Evolutionary conservation across 2,888 invertebrate genomes (phyloP).

Genomic region (Noctuana brunneofusca): DNA sequence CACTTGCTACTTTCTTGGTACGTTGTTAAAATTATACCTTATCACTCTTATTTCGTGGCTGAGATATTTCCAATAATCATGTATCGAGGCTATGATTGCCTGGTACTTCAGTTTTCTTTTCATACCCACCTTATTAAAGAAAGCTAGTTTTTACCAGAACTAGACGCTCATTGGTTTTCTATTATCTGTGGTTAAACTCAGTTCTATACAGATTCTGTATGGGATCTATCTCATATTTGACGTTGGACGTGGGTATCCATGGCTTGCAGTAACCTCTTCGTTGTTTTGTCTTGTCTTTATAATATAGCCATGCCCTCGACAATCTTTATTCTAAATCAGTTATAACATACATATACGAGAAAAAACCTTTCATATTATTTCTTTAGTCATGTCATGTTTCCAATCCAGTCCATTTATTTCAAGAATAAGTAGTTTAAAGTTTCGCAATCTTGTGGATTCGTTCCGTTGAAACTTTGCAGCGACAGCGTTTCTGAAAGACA

Average conservation of each 20-base stretch:
- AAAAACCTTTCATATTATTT: too few relatives aligned
- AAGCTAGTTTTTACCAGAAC: not conserved
- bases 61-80: not conserved
- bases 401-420: too few relatives aligned
- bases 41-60: constrained; percentile 2
- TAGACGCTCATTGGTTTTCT: not conserved
- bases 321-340: too few relatives aligned
- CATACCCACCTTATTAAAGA: not conserved
- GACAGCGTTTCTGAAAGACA: not conserved
- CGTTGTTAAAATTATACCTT: constrained; percentile 8
- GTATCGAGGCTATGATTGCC: not conserved
- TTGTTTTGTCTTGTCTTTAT: too few relatives aligned
- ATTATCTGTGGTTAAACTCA: not conserved
- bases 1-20: constrained; percentile 9
- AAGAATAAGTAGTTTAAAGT: not conserved
- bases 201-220: too few relatives aligned
- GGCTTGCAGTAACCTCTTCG: too few relatives aligned
- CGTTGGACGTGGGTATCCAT: too few relatives aligned
- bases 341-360: too few relatives aligned
- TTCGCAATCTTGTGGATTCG: not conserved
- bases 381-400: too few relatives aligned
- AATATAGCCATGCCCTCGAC: too few relatives aligned
- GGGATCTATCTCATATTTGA: too few relatives aligned
- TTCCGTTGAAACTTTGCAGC: not conserved
- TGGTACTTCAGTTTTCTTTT: not conserved